Base-by-base conservation (phyloP, 2,113 vertebrate species). In the Tachysurus vachellii region DNA sequence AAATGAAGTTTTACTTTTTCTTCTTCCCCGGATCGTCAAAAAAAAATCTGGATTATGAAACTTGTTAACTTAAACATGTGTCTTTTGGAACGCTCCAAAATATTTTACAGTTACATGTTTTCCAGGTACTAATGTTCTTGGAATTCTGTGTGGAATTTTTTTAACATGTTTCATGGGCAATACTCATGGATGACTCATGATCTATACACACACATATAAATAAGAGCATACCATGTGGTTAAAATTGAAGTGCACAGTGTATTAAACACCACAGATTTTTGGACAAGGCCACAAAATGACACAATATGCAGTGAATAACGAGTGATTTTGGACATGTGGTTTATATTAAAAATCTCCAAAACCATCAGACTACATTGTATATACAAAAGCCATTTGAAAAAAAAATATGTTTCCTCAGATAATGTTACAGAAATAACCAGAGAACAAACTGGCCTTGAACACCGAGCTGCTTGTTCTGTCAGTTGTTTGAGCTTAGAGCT, bases 381-480 rank as follows among this genome's bases (percentile, higher is more conserved):
- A 86, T 56, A 68, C 76, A 80, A 80, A 68, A 31, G 36, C 75
- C 71, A 47, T 42, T 56, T 64, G 23, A 68, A 53, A 56, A 28
- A 36, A 26, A 16, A 64, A 53, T 47, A 7, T 85, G 84, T 85
- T 85, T 79, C 64, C n/a, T 26, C n/a, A n/a, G 9, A 21, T 57
- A 17, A 12, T 80, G 79, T 59, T 59, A 61, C 79, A 59, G 19
- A 42, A 11, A 80, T 62, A 56, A 76, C n/a, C 36, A 13, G 56
- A 77, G 84, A 62, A 79, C 84, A 79, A 53, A 23, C 26, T 66
- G 76, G n/a, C 75, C 75, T 66, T 85, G 59, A 31, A 64, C 57
- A 85, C 26, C n/a, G 21, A 66, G 62, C 44, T 12, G 1, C 53
- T 28, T 68, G 44, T 54, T 68, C 59, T 79, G 19, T 21, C 57